Evolutionary conservation across 2,797 vertebrate genomes (phyloP), one percentile per base, ranked within the genome.

Genomic region (Aplochiton taeniatus): DNA sequence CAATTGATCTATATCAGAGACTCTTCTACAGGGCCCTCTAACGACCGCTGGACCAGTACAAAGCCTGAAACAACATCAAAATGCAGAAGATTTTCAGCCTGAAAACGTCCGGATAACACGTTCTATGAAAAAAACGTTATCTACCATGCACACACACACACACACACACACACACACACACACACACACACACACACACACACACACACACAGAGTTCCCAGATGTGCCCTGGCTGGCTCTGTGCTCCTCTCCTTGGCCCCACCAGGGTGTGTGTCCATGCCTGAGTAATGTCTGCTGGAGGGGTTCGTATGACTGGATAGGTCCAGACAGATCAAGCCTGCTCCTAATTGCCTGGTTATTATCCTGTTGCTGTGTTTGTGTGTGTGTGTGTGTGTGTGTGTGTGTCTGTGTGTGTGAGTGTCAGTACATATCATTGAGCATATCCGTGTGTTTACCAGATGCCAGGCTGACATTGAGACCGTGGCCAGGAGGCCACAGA

Each of bases 281-380:
- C 78, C 74, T 83, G 77, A 79, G 82, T 83, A 86, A 83, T 80
- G 70, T 73, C 51, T 7, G 81, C 87, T 86, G 73, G 75, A 85
- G 88, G 86, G 85, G 51, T 72, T 74, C 52, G 62, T 69, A 80
- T 85, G 87, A 91, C 85, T 82, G 83, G 79, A 90, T 87, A 75
- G 80, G 68, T 82, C 79, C 69, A 84, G 90, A 89, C 87, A 85
- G 80, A 86, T 83, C 84, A 82, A 80, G 87, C 76, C 83, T 83
- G 84, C 61, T 77, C 75, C 80, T 90, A 92, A 91, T 87, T 85
- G 88, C 79, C 77, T 87, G 72, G 81, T 87, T 71, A 88, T 91
- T 91, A 91, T 88, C 82, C 84, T 82, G 80, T 91, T 85, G 84
- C 82, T 58, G 48, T 61, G 44, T 65, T 67, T 44, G 41, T 64